A percentile compares a stretch with the other conserved stretches of the same genome.
Conservation (phyloP, 2,113 vertebrate species). For the Hucho hucho region DNA sequence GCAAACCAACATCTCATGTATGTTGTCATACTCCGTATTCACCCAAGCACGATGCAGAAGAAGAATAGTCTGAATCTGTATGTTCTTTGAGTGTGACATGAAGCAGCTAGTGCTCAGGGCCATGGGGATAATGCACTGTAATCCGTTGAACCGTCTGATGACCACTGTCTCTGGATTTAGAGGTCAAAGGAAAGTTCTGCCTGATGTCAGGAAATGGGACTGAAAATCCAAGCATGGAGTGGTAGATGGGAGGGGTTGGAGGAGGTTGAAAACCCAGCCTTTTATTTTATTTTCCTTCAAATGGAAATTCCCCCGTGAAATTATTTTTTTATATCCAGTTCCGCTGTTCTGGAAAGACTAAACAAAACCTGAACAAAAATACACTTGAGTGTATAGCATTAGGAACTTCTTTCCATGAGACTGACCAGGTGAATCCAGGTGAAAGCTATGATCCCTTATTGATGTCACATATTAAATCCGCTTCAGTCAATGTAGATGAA, state of each 20-base stretch:
- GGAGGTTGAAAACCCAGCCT: neutral
- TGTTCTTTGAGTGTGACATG: neutral
- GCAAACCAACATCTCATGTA: neutral
- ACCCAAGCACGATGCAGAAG: neutral
- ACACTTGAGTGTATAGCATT: too few species aligned
- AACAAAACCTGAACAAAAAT: too few species aligned
- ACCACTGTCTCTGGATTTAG: constrained; percentile 23
- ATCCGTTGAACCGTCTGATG: constrained; percentile 36
- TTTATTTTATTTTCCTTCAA: neutral
- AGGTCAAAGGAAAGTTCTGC: constrained; percentile 23
- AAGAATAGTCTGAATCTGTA: neutral
- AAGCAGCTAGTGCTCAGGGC: constrained; percentile 2
- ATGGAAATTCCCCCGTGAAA: neutral
- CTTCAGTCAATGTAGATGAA: too few species aligned
- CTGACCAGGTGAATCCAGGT: too few species aligned
- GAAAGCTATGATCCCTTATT: too few species aligned
- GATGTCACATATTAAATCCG: too few species aligned
- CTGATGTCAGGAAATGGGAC: constrained; percentile 18
- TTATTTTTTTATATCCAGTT: neutral
- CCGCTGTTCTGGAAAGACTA: neutral
- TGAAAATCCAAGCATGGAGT: neutral
- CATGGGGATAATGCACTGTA: constrained; percentile 14
- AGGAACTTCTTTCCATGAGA: too few species aligned
- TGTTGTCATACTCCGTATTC: neutral
- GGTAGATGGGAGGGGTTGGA: constrained; percentile 1